A percentile compares a stretch with the other conserved stretches of the same genome.
These are phyloP conservation scores for Xenentodon cancila DNA, from an alignment of 2,797 vertebrate species.

Conservation along the genomic window DNA sequence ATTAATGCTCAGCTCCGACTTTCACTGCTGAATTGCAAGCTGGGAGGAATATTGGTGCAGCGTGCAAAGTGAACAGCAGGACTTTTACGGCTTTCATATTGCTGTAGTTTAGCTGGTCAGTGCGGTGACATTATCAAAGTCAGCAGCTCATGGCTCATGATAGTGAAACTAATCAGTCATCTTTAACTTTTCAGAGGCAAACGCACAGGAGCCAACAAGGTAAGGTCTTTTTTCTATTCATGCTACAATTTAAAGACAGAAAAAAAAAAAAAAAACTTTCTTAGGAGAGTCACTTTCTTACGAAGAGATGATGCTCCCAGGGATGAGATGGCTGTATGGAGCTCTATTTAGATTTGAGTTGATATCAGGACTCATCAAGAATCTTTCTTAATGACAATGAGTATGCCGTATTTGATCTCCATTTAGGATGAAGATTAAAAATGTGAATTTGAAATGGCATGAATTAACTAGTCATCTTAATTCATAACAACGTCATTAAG, in stretches of 20 bases:
- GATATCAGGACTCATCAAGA: constrained; percentile 31
- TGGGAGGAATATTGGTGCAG: constrained; percentile 48
- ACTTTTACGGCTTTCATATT: constrained; percentile 45
- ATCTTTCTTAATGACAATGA: constrained; percentile 40
- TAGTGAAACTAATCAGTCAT: constrained; percentile 22
- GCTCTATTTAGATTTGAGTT: constrained; percentile 27
- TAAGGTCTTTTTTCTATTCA: constrained; percentile 64
- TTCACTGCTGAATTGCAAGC: constrained; percentile 47
- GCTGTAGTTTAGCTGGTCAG: constrained; percentile 22
- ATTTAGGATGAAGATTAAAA: constrained; percentile 45
- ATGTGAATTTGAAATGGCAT: constrained; percentile 37
- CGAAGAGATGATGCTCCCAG: constrained; percentile 3
- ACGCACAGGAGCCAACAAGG: constrained; percentile 76
- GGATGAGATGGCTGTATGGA: constrained; percentile 16
- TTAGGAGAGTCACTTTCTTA: neutral
- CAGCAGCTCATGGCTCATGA: constrained; percentile 27
- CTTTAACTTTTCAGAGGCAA: constrained; percentile 69
- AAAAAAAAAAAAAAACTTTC: neutral
- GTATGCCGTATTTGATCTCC: constrained; percentile 44
- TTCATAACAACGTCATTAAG: constrained; percentile 41
- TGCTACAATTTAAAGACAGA: constrained; percentile 13
- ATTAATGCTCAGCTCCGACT: constrained; percentile 64
- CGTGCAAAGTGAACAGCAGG: constrained; percentile 48
- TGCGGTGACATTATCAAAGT: constrained; percentile 43
- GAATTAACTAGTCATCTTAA: constrained; percentile 43